Evolutionary conservation across 2,888 invertebrate species (phyloP), one percentile per base, ranked within the genome.

Genomic region (Pteria penguin): DNA sequence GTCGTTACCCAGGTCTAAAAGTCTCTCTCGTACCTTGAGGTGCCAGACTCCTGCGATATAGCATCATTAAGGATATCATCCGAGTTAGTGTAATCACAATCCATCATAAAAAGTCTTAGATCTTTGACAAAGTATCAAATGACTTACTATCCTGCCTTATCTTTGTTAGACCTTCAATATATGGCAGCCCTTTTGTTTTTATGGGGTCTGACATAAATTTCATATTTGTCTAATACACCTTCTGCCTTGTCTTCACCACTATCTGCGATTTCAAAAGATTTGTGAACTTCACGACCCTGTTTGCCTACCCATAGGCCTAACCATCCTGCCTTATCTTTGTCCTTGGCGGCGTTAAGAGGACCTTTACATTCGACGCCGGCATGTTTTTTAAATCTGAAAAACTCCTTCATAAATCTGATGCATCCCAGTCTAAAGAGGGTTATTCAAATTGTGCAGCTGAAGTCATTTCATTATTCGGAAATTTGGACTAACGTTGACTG

Each of bases 231-330:
- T 11, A 81, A 36, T 4, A 81, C 57, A 27, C 14, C 57, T 1
- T 62, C 66, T 11, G 76, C 76, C 14, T 79, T 69, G 29, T 81
- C 73, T 18, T 45, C 11, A 45, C 45, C 45, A 2, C 65, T 78
- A 4, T 67, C 78, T 0, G n/a, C 76, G 63, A 69, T 80, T 22
- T 32, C 32, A 18, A 82, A 71, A 0, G 83, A 82, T 75, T 83
- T 82, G 72, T 79, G 81, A 0, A 83, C 62, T 69, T 83, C 79
- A 0, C 82, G 63, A 0, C 83, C 83, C n/a, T 82, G 76, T 67
- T 81, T 71, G 22, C 78, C 73, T 29, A 83, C 76, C 83, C 83
- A 83, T 27, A 77, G 54, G n/a, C 75, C 75, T 33, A 75, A 14
- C 75, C 75, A 71, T 18, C 71, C 75, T 24, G 71, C 33, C 29